Base-by-base conservation (phyloP, 1,140 invertebrate species). In the Anastrepha ludens region DNA sequence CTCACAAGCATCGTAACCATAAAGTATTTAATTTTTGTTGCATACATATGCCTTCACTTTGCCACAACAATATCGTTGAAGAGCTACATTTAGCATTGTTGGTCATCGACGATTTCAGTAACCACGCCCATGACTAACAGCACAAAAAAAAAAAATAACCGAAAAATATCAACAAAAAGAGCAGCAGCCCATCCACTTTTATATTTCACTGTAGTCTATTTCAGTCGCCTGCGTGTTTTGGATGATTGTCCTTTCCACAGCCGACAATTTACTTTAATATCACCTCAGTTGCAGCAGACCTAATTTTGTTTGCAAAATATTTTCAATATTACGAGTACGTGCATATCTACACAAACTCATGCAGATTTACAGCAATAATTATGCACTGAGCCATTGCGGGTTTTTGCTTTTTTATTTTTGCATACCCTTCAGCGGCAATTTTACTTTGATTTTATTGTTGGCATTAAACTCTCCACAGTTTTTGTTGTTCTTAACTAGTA, bases 181-280 rank as follows among this genome's bases (percentile, higher is more conserved):
- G 3, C 50, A 11, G 3, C 50, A 55, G 50, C 6, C 50, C 65
- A 67, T 29, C 65, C n/a, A 67, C n/a, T 67, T 67, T 67, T 55
- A 55, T 55, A 55, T 55, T 55, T 55, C 50, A 55, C 50, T 55
- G 11, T 11, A 55, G 50, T 8, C 50, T 55, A 55, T 55, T 55
- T 11, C 50, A 55, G 6, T 55, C 50, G 50, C 50, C 50, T 55
- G 11, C 29, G 29, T 29, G 29, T 29, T 29, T 29, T 29, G 29
- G 39, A 67, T 67, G 39, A 39, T 67, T 67, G 29, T 67, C n/a
- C 8, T 65, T 65, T 78, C 86, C 67, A 60, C 29, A 44, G 87
- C 44, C 59, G 70, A 87, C 87, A 78, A 87, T 87, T 81, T 50
- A 87, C 74, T 87, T 87, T 87, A 87, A 87, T 87, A 60, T 60